phyloP scores from a whole-genome alignment of 1,140 invertebrate genomes.

The Apocrypta bakeri region DNA sequence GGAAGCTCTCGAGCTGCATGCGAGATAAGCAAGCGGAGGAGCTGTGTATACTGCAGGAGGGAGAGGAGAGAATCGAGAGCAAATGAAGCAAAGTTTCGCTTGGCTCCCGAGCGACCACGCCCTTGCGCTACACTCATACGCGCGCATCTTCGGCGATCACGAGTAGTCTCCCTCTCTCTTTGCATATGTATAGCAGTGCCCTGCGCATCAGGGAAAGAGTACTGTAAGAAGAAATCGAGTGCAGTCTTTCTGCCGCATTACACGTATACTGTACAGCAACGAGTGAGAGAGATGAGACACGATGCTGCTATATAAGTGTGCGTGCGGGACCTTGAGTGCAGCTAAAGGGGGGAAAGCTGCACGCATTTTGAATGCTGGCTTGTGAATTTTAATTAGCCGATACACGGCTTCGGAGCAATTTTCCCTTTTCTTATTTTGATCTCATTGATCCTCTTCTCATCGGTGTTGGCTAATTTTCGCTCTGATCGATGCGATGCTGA shows the following conservation, averaged over 20 bases:
- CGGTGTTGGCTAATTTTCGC: background rate
- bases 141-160: background rate
- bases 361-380: slow-evolving; percentile 15
- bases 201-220: background rate
- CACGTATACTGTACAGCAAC: background rate
- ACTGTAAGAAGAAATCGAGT: slow-evolving; percentile 20
- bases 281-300: slow-evolving; percentile 9
- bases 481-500: background rate
- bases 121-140: slow-evolving; percentile 10
- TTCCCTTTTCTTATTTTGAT: background rate
- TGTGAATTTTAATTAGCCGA: background rate
- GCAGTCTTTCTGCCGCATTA: background rate
- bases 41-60: background rate
- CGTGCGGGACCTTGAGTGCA: background rate
- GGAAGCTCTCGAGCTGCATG: slow-evolving; percentile 8
- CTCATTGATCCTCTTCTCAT: background rate
- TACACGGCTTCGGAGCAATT: background rate
- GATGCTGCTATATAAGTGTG: background rate
- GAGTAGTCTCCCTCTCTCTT: background rate
- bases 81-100: slow-evolving; percentile 43
- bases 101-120: slow-evolving; percentile 42
- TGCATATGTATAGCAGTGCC: background rate
- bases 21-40: slow-evolving; percentile 11
- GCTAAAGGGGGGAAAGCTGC: background rate
- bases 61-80: slow-evolving; percentile 37